These are phyloP conservation scores for Polyommatus icarus DNA, from an alignment of 2,888 invertebrate species.

Conservation along the genomic window DNA sequence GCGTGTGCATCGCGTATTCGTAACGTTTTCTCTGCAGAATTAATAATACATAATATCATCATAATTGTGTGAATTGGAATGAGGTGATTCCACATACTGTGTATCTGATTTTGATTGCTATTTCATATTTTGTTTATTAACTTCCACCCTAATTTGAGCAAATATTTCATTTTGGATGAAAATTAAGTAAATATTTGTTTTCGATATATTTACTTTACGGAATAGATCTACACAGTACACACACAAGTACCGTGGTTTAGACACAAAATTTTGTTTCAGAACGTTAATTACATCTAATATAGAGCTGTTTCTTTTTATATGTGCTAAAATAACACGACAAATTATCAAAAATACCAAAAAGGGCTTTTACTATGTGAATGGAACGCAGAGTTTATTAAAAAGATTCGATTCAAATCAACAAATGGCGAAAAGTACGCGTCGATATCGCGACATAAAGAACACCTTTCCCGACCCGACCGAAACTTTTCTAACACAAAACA, in stretches of 20 bases:
- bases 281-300: background rate
- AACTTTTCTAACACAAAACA: conserved; percentile 12
- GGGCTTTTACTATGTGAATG: background rate
- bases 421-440: background rate
- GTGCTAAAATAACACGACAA: no score
- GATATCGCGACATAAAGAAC: background rate
- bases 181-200: background rate
- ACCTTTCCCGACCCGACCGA: background rate
- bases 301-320: no score
- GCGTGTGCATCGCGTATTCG: no score
- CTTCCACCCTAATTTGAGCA: no score
- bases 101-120: no score
- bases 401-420: background rate
- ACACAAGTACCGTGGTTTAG: no score
- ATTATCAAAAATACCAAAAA: no score
- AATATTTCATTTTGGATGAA: no score
- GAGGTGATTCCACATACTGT: background rate
- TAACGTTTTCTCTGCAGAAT: no score
- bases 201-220: background rate
- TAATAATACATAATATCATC: no score
- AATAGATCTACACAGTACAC: background rate
- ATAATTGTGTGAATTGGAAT: background rate
- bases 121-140: no score
- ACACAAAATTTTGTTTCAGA: no score
- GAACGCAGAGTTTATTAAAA: background rate